These are phyloP conservation scores for Noctua janthe DNA, from an alignment of 2,888 invertebrate genomes.

Conservation along the genomic window DNA sequence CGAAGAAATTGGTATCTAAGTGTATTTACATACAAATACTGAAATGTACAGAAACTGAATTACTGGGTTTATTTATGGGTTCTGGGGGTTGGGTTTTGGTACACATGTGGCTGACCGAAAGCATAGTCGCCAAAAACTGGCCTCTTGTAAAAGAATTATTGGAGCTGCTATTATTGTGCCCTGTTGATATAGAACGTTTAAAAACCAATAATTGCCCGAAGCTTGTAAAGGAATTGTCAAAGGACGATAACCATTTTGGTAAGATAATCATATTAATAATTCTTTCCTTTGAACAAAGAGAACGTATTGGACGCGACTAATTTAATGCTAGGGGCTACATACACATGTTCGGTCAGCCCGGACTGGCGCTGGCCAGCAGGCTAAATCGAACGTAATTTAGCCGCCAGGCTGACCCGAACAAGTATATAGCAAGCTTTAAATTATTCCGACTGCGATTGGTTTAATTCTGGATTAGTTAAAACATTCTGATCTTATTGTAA, in stretches of 20 bases:
- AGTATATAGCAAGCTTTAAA: neutral
- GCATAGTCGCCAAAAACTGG: conserved; percentile 95
- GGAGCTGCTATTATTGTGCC: conserved; percentile 95
- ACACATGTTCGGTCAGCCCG: neutral
- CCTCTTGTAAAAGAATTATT: conserved; percentile 96
- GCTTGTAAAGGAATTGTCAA: conserved; percentile 96
- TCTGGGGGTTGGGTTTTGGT: conserved; percentile 98
- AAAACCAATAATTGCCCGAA: conserved; percentile 98
- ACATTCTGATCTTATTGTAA: conserved; percentile 4
- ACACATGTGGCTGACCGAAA: conserved; percentile 97
- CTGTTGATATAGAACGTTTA: conserved; percentile 97
- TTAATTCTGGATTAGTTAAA: neutral
- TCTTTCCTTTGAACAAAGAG: neutral
- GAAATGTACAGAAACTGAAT: conserved; percentile 95
- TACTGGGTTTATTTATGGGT: conserved; percentile 96
- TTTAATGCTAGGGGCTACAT: neutral
- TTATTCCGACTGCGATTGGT: neutral
- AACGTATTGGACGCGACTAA: neutral
- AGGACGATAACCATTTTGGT: conserved; percentile 95
- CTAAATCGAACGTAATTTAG: neutral
- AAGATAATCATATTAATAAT: conserved; percentile 77
- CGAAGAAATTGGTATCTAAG: conserved; percentile 98
- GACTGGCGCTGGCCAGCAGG: neutral
- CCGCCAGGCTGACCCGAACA: neutral
- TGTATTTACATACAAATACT: conserved; percentile 98